Base-by-base conservation (phyloP, 1,140 invertebrate genomes). In the Maconellicoccus hirsutus region DNA sequence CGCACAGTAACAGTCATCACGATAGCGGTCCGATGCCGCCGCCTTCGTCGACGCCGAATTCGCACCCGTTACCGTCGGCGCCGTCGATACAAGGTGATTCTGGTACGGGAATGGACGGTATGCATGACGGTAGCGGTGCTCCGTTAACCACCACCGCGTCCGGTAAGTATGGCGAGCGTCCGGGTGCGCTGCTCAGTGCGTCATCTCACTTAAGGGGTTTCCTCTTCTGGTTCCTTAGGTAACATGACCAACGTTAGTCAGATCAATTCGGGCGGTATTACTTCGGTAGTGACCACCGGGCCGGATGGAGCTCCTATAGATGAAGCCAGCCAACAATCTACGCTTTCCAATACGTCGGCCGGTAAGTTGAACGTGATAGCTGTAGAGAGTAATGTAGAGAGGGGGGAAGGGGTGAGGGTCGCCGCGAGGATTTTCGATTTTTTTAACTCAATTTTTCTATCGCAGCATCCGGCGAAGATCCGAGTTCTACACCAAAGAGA, bases 251-350 rank as follows among this genome's bases (percentile, higher is more conserved):
- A 76, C 80, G 61, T 25, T 72, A 76, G 76, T 66, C 76, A 74
- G 33, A 74, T 82, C 61, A 80, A 81, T 72, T 80, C 81, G 74
- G 84, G 85, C 76, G 87, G 88, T 22, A 89, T 91, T 72, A 92
- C 90, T n/a, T 88, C 88, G 63, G 86, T 93, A 70, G 88, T 92
- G 75, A 92, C 90, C 71, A 93, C 91, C 59, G 91, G 91, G 23
- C 91, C 91, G 1, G 91, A 93, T 82, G 91, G 91, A 52, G 86
- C 90, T 69, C 86, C 88, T 25, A 83, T 94, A 72, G 92, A 94
- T 79, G 92, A 94, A 80, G 91, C 89, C 74, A 92, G 90, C 75
- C 92, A 94, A 77, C 92, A 94, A 79, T 94, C 91, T 74, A 94
- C 92, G 72, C 83, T 94, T 71, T 93, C 91, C 69, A 94, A 94